A percentile compares a stretch with the other conserved stretches of the same genome.
phyloP scores from a whole-genome alignment of 2,797 vertebrate species.

The Epinephelus awoara region DNA sequence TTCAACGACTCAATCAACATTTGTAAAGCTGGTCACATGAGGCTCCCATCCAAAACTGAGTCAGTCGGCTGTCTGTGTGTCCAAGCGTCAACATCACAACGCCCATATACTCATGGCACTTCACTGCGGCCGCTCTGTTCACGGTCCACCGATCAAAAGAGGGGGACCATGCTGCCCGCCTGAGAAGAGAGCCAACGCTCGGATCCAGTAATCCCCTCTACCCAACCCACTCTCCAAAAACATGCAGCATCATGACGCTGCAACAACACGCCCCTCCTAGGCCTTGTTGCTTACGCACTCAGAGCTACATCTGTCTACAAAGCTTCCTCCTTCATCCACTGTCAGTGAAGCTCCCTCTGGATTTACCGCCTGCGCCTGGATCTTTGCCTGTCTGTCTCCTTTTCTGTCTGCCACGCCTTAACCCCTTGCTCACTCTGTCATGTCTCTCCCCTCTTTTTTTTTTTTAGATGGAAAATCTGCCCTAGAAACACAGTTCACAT shows the following conservation, averaged over 20 bases:
- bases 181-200: constrained; percentile 45
- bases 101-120: constrained; percentile 28
- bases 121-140: constrained; percentile 39
- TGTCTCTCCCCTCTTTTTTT: constrained; percentile 6
- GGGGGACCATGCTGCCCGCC: constrained; percentile 36
- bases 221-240: constrained; percentile 44
- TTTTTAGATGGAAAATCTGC: constrained; percentile 35
- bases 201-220: constrained; percentile 54
- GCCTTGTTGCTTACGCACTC: constrained; percentile 58
- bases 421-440: constrained; percentile 35
- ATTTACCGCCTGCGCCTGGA: constrained; percentile 50
- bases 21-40: constrained; percentile 78
- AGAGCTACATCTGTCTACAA: constrained; percentile 68
- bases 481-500: constrained; percentile 44
- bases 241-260: constrained; percentile 52
- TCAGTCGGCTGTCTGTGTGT: constrained; percentile 57
- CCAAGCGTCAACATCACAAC: constrained; percentile 45
- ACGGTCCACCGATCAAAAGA: constrained; percentile 51
- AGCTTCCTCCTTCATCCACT: constrained; percentile 67
- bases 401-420: constrained; percentile 57
- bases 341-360: constrained; percentile 63
- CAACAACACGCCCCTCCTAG: constrained; percentile 44
- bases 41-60: constrained; percentile 66
- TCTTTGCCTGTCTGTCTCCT: constrained; percentile 50
- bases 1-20: constrained; percentile 83